Evolutionary conservation across 92 coral and sea anemone genomes (phyloP).

Genomic region (Anthopleura xanthogrammica): DNA sequence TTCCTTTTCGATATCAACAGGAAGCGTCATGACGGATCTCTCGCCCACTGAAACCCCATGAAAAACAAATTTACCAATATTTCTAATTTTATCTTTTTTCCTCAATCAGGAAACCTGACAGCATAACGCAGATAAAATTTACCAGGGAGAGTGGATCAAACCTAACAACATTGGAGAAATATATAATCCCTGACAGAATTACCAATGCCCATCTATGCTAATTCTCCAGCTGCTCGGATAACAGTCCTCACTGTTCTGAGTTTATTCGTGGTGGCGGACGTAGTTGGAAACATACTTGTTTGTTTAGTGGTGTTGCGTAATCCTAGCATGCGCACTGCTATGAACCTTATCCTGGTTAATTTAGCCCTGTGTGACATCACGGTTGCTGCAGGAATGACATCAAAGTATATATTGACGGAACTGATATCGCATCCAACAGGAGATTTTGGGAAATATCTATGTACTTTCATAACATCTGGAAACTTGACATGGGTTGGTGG

Average conservation of each 20-base stretch:
- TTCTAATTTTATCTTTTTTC: background rate
- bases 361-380: conserved; percentile 42
- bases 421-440: conserved; percentile 35
- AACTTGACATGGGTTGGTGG: conserved; percentile 55
- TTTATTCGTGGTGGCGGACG: conserved; percentile 38
- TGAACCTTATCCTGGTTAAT: conserved; percentile 44
- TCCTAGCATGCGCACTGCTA: conserved; percentile 42
- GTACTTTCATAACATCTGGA: conserved; percentile 50
- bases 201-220: conserved; percentile 35
- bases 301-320: conserved; percentile 27
- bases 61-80: background rate
- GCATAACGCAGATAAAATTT: background rate
- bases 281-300: conserved; percentile 39
- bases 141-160: background rate
- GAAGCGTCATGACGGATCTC: too few relatives aligned
- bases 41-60: background rate
- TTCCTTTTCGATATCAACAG: too few relatives aligned
- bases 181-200: background rate
- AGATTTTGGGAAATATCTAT: conserved; percentile 22
- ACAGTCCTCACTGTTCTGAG: conserved; percentile 29
- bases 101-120: background rate
- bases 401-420: conserved; percentile 40
- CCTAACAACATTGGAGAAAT: background rate
- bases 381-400: conserved; percentile 13
- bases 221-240: conserved; percentile 44